These are phyloP conservation scores for Gadopsis bispinosus DNA, from an alignment of 2,797 vertebrate species.

Conservation along the genomic window DNA sequence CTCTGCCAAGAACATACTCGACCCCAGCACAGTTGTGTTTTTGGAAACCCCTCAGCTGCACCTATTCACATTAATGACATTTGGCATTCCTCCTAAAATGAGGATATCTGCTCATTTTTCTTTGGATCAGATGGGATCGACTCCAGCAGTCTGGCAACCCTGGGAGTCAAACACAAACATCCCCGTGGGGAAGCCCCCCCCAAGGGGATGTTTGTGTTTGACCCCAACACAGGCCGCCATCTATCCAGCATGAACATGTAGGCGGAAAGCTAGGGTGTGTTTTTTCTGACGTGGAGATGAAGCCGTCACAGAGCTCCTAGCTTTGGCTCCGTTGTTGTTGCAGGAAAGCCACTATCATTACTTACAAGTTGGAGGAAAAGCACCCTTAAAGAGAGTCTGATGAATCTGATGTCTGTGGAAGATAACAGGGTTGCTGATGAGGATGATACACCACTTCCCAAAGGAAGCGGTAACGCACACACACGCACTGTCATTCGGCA, in stretches of 20 bases:
- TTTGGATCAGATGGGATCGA: constrained; percentile 73
- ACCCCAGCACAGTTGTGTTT: constrained; percentile 57
- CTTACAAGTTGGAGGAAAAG: constrained; percentile 36
- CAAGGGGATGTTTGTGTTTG: constrained; percentile 44
- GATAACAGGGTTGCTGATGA: constrained; percentile 59
- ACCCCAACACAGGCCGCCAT: constrained; percentile 53
- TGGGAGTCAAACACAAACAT: constrained; percentile 68
- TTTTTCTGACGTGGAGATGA: constrained; percentile 19
- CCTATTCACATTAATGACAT: constrained; percentile 72
- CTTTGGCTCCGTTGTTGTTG: constrained; percentile 19
- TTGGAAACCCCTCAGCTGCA: constrained; percentile 64
- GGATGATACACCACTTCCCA: constrained; percentile 35
- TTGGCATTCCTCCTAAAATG: constrained; percentile 69
- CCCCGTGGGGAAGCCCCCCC: constrained; percentile 32
- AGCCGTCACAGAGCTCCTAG: constrained; percentile 19
- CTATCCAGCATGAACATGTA: constrained; percentile 51
- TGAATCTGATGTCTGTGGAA: constrained; percentile 56
- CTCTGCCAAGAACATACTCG: constrained; percentile 59
- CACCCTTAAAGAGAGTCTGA: constrained; percentile 35
- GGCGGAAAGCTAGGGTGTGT: constrained; percentile 5
- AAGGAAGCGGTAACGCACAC: constrained; percentile 35
- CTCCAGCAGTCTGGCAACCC: constrained; percentile 77
- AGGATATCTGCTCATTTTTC: constrained; percentile 67
- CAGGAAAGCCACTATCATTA: constrained; percentile 64
- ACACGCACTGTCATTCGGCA: constrained; percentile 37